Conservation (phyloP, 2,113 vertebrate species). For the Struthidea cinerea region DNA sequence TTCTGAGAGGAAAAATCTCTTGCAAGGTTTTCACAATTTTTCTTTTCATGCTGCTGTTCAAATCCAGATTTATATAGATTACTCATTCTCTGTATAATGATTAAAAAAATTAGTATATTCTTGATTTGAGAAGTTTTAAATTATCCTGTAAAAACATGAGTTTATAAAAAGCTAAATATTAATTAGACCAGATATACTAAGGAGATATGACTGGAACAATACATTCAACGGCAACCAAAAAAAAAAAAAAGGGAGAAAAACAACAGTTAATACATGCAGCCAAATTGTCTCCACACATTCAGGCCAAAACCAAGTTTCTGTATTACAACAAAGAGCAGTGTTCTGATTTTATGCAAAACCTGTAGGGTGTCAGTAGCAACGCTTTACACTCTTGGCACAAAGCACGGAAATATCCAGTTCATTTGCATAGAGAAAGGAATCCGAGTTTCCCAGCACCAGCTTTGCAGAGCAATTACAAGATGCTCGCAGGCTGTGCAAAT, state of each 20-base stretch:
- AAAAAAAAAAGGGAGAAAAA: not conserved
- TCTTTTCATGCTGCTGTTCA: not conserved
- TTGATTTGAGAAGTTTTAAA: not conserved
- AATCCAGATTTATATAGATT: not conserved
- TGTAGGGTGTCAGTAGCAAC: not conserved
- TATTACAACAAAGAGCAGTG: not conserved
- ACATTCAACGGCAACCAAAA: not conserved
- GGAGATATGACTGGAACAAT: not conserved
- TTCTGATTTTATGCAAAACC: not conserved
- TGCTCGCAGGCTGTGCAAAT: not conserved
- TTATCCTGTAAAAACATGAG: not conserved
- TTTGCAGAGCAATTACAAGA: not conserved
- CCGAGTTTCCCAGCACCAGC: not conserved
- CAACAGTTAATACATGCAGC: not conserved
- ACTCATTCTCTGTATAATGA: not conserved
- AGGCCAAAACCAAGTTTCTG: not conserved
- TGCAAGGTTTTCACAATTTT: not conserved
- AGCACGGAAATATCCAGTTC: not conserved
- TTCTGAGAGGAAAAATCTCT: not conserved
- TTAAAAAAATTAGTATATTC: not conserved
- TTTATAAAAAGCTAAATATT: not conserved
- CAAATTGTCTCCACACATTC: too few species aligned
- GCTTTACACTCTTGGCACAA: not conserved
- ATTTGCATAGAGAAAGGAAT: not conserved
- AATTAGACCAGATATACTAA: not conserved